Percentiles rank a stretch among this genome's conserved stretches.
Evolutionary conservation across 1,140 invertebrate species (phyloP).

Genomic region (Aphis craccivora): DNA sequence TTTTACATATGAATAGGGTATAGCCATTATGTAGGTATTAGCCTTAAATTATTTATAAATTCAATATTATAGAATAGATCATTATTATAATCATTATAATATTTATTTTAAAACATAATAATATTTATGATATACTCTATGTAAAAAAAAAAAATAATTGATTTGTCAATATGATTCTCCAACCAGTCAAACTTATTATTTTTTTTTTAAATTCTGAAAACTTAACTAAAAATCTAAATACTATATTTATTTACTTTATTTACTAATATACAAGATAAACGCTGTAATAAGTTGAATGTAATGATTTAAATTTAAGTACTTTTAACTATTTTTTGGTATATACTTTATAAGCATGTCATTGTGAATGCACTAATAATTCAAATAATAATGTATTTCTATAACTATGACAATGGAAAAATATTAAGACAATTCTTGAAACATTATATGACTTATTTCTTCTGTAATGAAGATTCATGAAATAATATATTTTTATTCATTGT

Average conservation of each 20-base stretch:
- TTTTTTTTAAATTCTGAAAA: not conserved
- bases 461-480: not conserved
- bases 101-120: not conserved
- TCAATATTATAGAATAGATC: too few species aligned
- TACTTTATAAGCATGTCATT: not conserved
- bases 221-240: not conserved
- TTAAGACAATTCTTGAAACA: not conserved
- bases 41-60: too few species aligned
- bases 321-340: not conserved
- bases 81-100: too few species aligned
- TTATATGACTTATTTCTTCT: not conserved
- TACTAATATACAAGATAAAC: not conserved
- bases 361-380: constrained; percentile 14
- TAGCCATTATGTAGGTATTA: too few species aligned
- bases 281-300: not conserved
- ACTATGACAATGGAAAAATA: not conserved
- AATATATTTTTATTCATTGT: not conserved
- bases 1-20: too few species aligned
- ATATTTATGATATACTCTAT: not conserved
- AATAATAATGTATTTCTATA: not conserved
- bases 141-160: not conserved
- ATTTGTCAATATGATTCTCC: not conserved
- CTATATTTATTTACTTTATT: too few species aligned
- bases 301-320: not conserved
- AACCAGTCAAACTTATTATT: not conserved